Evolutionary conservation across 2,888 invertebrate genomes (phyloP), one percentile per base, ranked within the genome.

Genomic region (Agrochola circellaris): DNA sequence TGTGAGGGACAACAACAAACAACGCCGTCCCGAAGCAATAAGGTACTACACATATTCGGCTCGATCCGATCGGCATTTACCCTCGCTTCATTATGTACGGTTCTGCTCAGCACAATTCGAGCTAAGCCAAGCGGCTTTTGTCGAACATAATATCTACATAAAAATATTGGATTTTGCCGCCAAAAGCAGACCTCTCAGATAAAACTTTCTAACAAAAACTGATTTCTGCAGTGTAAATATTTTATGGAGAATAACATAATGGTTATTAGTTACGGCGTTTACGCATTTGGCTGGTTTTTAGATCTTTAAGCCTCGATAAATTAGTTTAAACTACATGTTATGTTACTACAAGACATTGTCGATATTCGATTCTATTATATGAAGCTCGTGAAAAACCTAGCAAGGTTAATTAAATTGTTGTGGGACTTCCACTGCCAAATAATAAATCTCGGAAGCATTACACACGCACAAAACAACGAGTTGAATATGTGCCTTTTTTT

Each of bases 341-440:
- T 56, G 6, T 56, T 17, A 38, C 56, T 56, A 26, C 20, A n/a
- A 69, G 11, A 56, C 38, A 56, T 20, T 26, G 26, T 26, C n/a
- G 13, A 38, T 56, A 42, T 13, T 26, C 20, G 13, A 54, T 69
- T 38, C 38, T 38, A 54, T 38, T 34, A 17, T 17, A 38, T 20
- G 54, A 56, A n/a, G 13, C 68, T 54, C 68, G 38, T 68, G 56
- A 38, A 56, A 68, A 68, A 34, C n/a, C 11, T 26, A 20, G 20
- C 54, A 38, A 68, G 38, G 38, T 56, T 68, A 56, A 56, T 56
- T 38, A 56, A 56, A 38, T n/a, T 17, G 17, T 68, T 68, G n/a
- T 54, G 38, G 34, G 38, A 38, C 34, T 68, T n/a, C 34, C 11
- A 20, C 38, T 38, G 56, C 20, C 26, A 26, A 20, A 26, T 56